Percentiles rank a stretch among this genome's conserved stretches.
Evolutionary conservation across 2,797 vertebrate genomes (phyloP).

Genomic region (Acanthiza pusilla): DNA sequence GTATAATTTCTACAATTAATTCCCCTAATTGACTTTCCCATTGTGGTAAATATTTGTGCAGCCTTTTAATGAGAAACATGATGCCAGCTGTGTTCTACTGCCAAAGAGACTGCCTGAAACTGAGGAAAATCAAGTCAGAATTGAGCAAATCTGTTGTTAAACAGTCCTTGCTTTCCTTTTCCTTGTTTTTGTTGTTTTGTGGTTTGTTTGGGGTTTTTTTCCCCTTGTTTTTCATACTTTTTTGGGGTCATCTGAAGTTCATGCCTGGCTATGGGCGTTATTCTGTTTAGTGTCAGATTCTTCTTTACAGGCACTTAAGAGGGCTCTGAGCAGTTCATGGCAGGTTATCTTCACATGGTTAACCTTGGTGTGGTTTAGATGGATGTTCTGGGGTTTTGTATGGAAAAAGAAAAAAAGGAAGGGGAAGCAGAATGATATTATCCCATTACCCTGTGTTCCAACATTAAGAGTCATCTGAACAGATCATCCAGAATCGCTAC

Average conservation of each 20-base stretch:
- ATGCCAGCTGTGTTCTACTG: background rate
- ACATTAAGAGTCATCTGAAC: background rate
- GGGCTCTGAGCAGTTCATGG: background rate
- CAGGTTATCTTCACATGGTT: background rate
- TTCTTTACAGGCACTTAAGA: background rate
- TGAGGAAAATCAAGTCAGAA: background rate
- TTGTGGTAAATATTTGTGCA: slow-evolving; percentile 7
- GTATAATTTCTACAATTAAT: slow-evolving; percentile 7
- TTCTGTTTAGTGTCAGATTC: background rate
- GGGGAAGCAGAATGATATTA: background rate
- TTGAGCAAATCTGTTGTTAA: background rate
- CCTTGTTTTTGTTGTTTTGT: background rate
- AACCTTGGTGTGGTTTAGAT: background rate
- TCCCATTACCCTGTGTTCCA: background rate
- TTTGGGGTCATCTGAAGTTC: background rate
- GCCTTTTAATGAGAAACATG: background rate
- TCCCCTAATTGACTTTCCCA: background rate
- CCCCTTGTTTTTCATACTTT: background rate
- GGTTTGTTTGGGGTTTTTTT: background rate
- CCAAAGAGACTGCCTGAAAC: background rate
- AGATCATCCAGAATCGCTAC: background rate
- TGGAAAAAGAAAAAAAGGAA: too few relatives aligned
- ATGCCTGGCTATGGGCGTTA: background rate
- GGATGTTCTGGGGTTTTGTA: background rate
- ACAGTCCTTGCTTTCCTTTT: background rate